Base-by-base conservation (phyloP, 2,113 vertebrate genomes). In the Spilogale gracilis region DNA sequence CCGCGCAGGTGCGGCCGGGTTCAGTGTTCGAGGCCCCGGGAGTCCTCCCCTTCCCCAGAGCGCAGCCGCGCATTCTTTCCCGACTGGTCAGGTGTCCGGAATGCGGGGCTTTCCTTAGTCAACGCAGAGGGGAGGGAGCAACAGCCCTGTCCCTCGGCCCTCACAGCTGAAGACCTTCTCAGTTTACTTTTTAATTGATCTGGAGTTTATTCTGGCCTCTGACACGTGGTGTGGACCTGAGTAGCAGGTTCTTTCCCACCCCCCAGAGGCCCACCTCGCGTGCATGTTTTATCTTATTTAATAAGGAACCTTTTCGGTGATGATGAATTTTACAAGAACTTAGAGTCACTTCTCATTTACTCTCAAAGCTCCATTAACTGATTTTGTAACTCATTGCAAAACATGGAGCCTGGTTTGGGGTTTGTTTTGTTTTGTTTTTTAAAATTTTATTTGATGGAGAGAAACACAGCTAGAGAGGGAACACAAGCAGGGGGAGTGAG, bases 141-240 rank as follows among this genome's bases (percentile, higher is more conserved):
- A 2, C 50, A 20, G 60, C 6, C 9, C 54, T 6, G 30, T 4
- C 23, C 79, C 6, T 54, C 25, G 23, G 65, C 67, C n/a, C 69
- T 65, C 14, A 3, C 4, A 16, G 27, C 5, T 45, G 56, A 54
- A 18, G 63, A 3, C 4, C 25, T 13, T 25, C n/a, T 20, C 1
- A 0, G 23, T 52, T 30, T 23, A 23, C 8, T 8, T 69, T 25
- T 38, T 14, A 11, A 17, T 8, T 25, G 21, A 5, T 8, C 7
- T 38, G 11, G 48, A 45, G 38, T 18, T 52, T 2, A 3, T 13
- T 18, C 67, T 18, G 25, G 25, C 12, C 0, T 14, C 23, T 13
- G 6, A 9, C 38, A 3, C 1, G 5, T 0, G 69, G n/a, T 32
- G 1, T 9, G 27, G 25, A 2, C 17, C n/a, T 6, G 20, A 50